phyloP scores from a whole-genome alignment of 2,113 vertebrate genomes.

The Willisornis vidua region DNA sequence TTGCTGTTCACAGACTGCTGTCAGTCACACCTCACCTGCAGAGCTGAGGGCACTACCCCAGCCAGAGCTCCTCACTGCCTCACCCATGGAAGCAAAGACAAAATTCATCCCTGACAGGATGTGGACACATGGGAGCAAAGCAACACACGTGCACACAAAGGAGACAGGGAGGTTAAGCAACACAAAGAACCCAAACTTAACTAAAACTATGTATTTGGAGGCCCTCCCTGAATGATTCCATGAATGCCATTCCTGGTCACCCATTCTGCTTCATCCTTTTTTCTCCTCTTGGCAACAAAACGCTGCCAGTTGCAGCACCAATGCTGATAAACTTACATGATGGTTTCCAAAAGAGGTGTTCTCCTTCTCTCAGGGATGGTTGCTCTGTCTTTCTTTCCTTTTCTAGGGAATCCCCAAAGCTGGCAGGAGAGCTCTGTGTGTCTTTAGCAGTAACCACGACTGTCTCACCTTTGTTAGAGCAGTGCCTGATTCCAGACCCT shows the following conservation, averaged over 20 bases:
- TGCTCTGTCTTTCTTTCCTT: not conserved
- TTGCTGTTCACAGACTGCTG: fast-evolving
- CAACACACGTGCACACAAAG: not conserved
- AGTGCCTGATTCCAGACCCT: not conserved
- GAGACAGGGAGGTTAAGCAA: not conserved
- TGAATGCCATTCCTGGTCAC: not conserved
- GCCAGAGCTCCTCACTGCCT: not conserved
- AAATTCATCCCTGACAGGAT: not conserved
- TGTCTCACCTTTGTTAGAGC: not conserved
- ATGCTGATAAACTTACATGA: not conserved
- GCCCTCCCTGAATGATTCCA: not conserved
- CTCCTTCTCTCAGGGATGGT: not conserved
- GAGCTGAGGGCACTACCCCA: not conserved
- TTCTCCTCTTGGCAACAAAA: not conserved
- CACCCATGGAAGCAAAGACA: not conserved
- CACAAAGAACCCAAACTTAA: not conserved
- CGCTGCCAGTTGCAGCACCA: not conserved
- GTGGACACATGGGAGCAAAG: not conserved
- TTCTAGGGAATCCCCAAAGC: fast-evolving
- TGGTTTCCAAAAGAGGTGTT: not conserved
- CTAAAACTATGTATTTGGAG: not conserved
- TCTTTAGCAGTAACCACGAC: not conserved
- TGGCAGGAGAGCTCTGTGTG: not conserved
- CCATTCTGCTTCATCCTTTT: not conserved
- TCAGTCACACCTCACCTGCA: not conserved